These are phyloP conservation scores for Scrobipalpa atriplicella DNA, from an alignment of 2,888 invertebrate species.

Conservation along the genomic window DNA sequence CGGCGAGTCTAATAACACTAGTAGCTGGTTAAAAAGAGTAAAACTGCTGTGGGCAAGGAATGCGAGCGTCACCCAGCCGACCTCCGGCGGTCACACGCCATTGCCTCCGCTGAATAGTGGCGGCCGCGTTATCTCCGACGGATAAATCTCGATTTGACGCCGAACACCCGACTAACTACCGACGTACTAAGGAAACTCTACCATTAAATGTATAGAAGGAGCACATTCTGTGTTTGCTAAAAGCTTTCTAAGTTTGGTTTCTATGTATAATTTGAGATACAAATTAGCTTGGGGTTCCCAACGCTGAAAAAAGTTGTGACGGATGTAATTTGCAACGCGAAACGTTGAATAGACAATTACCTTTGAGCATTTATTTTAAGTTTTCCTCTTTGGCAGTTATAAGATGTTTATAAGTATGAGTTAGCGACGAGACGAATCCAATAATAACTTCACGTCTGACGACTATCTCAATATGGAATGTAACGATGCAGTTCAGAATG, in stretches of 20 bases:
- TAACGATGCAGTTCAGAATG: conserved; percentile 22
- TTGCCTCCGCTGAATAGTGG: conserved; percentile 75
- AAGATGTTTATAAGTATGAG: neutral
- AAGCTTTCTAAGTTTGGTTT: neutral
- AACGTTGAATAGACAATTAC: neutral
- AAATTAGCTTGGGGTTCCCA: neutral
- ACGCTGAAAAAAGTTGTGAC: conserved; percentile 18
- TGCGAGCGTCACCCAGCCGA: conserved; percentile 73
- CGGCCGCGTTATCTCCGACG: conserved; percentile 63
- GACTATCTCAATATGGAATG: conserved; percentile 14
- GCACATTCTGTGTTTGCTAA: neutral
- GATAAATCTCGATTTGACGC: conserved; percentile 48
- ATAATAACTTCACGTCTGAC: conserved; percentile 21
- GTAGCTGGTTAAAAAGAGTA: conserved; percentile 28
- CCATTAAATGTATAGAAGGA: neutral
- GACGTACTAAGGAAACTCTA: neutral
- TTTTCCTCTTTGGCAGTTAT: conserved; percentile 3
- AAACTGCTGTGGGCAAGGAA: conserved; percentile 56
- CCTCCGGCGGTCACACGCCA: conserved; percentile 79
- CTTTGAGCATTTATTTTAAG: conserved; percentile 16
- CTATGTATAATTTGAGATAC: neutral
- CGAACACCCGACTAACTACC: conserved; percentile 9
- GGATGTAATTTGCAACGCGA: conserved; percentile 19
- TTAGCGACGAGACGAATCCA: conserved; percentile 8
- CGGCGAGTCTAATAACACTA: conserved; percentile 27